phyloP scores from a whole-genome alignment of 2,797 vertebrate species.

The Epinephelus coioides region DNA sequence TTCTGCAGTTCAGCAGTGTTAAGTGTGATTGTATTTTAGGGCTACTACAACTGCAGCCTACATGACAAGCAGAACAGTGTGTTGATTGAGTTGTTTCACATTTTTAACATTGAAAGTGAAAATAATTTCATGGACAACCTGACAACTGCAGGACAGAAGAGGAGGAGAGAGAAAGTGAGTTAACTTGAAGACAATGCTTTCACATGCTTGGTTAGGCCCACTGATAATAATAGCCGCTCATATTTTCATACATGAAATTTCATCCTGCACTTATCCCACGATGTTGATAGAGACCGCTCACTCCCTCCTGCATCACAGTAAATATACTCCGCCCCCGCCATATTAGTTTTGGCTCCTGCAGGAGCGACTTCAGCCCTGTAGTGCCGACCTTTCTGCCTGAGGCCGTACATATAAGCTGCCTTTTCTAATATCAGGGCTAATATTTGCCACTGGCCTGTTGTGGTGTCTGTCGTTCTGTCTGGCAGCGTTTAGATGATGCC shows the following conservation, averaged over 20 bases:
- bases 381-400: constrained; percentile 20
- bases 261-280: neutral
- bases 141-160: neutral
- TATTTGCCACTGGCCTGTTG: constrained; percentile 20
- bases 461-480: constrained; percentile 39
- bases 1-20: constrained; percentile 10
- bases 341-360: constrained; percentile 12
- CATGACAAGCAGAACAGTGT: neutral
- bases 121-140: constrained; percentile 6
- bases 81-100: neutral
- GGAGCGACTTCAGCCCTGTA: neutral
- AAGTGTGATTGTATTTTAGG: neutral
- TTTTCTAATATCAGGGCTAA: constrained; percentile 8
- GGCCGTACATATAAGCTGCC: constrained; percentile 29
- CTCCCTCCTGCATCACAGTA: constrained; percentile 2
- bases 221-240: neutral
- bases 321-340: neutral
- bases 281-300: neutral
- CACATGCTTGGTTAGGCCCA: neutral
- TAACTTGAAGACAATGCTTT: neutral
- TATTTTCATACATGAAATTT: constrained; percentile 12
- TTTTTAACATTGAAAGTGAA: neutral
- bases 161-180: neutral
- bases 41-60: neutral
- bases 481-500: constrained; percentile 14